These are phyloP conservation scores for Hemiscyllium ocellatum DNA, from an alignment of 2,113 vertebrate species.

Conservation along the genomic window DNA sequence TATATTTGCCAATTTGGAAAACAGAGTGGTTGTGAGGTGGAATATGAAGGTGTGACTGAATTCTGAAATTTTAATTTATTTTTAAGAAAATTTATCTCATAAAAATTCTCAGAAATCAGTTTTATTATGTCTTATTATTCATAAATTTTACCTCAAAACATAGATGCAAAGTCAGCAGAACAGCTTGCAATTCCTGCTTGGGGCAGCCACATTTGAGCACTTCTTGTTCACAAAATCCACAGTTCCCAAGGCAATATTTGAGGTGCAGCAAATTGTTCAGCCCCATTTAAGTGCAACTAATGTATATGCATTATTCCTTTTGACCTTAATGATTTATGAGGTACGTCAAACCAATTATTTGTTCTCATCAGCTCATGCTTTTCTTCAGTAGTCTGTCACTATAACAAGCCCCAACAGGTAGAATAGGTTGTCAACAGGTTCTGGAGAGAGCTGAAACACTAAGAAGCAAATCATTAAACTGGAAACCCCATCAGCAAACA, in stretches of 20 bases:
- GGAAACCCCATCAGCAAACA: background rate
- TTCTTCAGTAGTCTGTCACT: background rate
- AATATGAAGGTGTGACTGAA: background rate
- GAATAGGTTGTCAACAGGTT: background rate
- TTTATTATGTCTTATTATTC: background rate
- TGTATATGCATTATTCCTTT: background rate
- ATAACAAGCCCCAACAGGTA: background rate
- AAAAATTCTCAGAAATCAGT: background rate
- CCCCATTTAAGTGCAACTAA: slow-evolving; percentile 8
- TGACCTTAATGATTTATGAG: slow-evolving; percentile 13
- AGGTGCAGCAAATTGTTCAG: background rate
- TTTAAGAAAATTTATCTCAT: background rate
- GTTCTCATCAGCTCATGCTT: background rate
- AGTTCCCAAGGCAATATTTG: background rate
- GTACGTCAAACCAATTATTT: background rate
- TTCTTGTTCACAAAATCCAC: background rate
- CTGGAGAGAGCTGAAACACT: background rate
- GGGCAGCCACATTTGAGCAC: background rate
- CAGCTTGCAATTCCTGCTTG: background rate
- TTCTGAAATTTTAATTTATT: background rate
- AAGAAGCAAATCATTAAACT: background rate
- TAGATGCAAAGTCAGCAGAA: background rate
- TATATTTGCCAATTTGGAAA: background rate
- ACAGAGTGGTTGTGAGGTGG: background rate
- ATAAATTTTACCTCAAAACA: background rate